These are phyloP conservation scores for Troilus luridus DNA, from an alignment of 2,888 invertebrate species.

Conservation along the genomic window DNA sequence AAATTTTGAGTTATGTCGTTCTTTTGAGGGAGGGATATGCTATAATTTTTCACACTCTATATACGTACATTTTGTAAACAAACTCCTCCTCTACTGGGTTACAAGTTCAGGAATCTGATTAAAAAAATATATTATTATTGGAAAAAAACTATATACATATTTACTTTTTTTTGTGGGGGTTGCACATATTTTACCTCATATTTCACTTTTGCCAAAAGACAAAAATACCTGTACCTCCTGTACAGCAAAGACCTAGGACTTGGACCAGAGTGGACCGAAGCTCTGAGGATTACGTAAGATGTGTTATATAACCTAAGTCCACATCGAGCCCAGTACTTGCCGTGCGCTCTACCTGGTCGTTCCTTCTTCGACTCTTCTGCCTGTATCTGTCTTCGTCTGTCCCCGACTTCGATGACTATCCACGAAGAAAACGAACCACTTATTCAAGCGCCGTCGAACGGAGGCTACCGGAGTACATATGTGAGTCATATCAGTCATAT, in stretches of 20 bases:
- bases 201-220: too few relatives aligned
- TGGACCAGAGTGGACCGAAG: neutral
- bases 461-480: neutral
- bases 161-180: too few relatives aligned
- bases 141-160: too few relatives aligned
- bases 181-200: too few relatives aligned
- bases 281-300: neutral
- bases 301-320: constrained; percentile 34
- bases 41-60: too few relatives aligned
- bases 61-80: too few relatives aligned
- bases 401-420: neutral
- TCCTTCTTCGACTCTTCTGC: neutral
- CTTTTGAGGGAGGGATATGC: too few relatives aligned
- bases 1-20: too few relatives aligned
- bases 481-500: neutral
- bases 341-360: neutral
- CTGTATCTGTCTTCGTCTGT: neutral
- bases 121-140: too few relatives aligned
- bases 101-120: too few relatives aligned
- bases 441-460: neutral
- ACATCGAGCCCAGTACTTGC: neutral
- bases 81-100: too few relatives aligned
- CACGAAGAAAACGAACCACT: constrained; percentile 2
- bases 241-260: neutral
- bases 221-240: too few relatives aligned